Percentiles rank a stretch among this genome's conserved stretches.
phyloP scores from a whole-genome alignment of 1,140 invertebrate genomes.

The Paracyclopina nana region DNA sequence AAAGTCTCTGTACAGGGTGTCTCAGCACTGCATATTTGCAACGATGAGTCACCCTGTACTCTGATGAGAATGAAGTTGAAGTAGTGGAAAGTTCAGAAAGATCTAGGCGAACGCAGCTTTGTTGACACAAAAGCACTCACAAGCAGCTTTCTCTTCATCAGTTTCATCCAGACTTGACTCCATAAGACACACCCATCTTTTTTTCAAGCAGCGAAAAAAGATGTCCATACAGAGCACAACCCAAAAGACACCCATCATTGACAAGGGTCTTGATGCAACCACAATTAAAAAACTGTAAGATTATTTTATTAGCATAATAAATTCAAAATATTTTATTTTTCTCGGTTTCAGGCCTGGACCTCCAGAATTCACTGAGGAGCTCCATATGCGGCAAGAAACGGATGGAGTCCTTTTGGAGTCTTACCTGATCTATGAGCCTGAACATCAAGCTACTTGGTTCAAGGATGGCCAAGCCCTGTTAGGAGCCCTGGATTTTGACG shows the following conservation, averaged over 20 bases:
- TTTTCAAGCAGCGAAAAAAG: background rate
- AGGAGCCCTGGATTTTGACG: slow-evolving; percentile 13
- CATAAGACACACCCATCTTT: background rate
- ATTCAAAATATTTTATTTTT: background rate
- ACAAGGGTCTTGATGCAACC: slow-evolving; percentile 13
- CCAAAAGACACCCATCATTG: slow-evolving; percentile 15
- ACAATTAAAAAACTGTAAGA: slow-evolving; percentile 17
- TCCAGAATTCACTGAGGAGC: slow-evolving; percentile 16
- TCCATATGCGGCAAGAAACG: slow-evolving; percentile 13
- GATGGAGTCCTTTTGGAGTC: slow-evolving; percentile 16
- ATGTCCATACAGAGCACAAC: slow-evolving; percentile 15
- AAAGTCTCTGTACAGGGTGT: too few species aligned
- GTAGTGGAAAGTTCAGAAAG: too few species aligned
- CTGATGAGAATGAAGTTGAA: too few species aligned
- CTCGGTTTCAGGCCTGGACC: slow-evolving; percentile 8
- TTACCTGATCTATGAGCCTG: slow-evolving; percentile 16
- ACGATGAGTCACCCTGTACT: too few species aligned
- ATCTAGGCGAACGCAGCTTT: too few species aligned
- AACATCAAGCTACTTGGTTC: slow-evolving; percentile 17
- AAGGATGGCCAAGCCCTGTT: slow-evolving; percentile 9
- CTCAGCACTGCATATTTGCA: too few species aligned
- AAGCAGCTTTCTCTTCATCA: too few species aligned
- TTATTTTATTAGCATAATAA: background rate
- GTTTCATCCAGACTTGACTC: background rate
- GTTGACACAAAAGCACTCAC: too few species aligned